Percentiles rank a stretch among this genome's conserved stretches.
phyloP scores from a whole-genome alignment of 2,113 vertebrate species.

The Oncorhynchus mykiss region DNA sequence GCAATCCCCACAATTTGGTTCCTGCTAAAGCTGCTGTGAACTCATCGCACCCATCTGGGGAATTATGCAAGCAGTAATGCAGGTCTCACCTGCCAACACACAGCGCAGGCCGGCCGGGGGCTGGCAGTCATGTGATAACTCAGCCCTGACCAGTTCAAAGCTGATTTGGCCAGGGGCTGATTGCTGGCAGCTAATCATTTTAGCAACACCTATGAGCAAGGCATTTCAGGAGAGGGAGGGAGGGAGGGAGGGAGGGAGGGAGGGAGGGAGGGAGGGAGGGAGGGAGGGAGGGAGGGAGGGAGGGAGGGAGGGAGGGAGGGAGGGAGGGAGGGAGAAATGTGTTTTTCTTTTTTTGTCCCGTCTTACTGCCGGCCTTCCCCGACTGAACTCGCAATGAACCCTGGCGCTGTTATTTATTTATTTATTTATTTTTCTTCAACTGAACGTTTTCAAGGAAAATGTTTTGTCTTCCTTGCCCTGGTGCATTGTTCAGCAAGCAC shows the following conservation, averaged over 20 bases:
- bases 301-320: too few species aligned
- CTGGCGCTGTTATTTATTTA: slow-evolving; percentile 23
- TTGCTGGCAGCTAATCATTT: slow-evolving; percentile 78
- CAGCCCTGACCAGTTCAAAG: slow-evolving; percentile 74
- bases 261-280: too few species aligned
- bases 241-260: too few species aligned
- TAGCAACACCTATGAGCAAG: slow-evolving; percentile 67
- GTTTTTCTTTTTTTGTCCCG: slow-evolving; percentile 28
- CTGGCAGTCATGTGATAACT: slow-evolving; percentile 75
- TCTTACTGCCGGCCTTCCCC: slow-evolving; percentile 42
- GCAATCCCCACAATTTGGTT: slow-evolving; percentile 71
- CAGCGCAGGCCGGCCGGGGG: slow-evolving; percentile 35
- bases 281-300: too few species aligned
- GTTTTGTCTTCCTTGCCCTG: slow-evolving; percentile 44
- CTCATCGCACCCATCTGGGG: slow-evolving; percentile 76
- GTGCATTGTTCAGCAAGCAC: slow-evolving; percentile 24
- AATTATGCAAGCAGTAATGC: slow-evolving; percentile 73
- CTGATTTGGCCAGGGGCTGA: slow-evolving; percentile 68
- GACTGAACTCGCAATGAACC: slow-evolving; percentile 63
- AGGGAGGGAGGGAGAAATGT: too few species aligned
- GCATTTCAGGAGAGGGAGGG: slow-evolving; percentile 7
- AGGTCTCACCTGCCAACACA: slow-evolving; percentile 71
- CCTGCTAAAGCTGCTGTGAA: slow-evolving; percentile 72
- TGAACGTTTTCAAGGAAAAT: slow-evolving; percentile 26
- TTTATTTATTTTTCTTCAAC: slow-evolving; percentile 34